phyloP scores from a whole-genome alignment of 2,888 invertebrate genomes.

The Galeruca laticollis region DNA sequence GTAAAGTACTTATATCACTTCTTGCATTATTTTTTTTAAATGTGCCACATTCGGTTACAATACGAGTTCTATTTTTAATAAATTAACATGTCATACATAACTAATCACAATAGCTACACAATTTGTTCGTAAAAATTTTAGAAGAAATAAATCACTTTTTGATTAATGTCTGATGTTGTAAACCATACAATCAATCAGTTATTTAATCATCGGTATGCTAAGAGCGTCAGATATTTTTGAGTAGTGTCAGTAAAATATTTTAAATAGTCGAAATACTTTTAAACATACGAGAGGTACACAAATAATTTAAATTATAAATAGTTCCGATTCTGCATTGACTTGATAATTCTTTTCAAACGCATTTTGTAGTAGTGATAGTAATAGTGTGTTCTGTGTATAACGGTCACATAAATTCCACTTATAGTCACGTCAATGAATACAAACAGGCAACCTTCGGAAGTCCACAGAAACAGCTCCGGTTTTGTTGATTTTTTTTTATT shows the following conservation, averaged over 20 bases:
- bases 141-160: constrained; percentile 8
- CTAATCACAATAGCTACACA: constrained; percentile 8
- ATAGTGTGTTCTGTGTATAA: too few species aligned
- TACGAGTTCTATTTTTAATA: constrained; percentile 22
- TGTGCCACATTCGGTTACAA: constrained; percentile 34
- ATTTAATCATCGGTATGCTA: background rate
- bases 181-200: constrained; percentile 12
- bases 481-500: too few species aligned
- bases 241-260: background rate
- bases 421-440: too few species aligned
- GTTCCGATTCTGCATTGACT: too few species aligned
- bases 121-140: background rate
- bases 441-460: too few species aligned
- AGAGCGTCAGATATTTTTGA: background rate
- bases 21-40: constrained; percentile 27
- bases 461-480: too few species aligned
- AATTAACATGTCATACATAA: constrained; percentile 26
- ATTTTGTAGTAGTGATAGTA: too few species aligned
- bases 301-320: too few species aligned
- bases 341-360: too few species aligned
- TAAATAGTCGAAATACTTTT: too few species aligned
- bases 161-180: background rate
- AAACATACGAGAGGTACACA: too few species aligned
- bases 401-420: too few species aligned
- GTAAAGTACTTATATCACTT: constrained; percentile 28